Evolutionary conservation across 2,113 vertebrate genomes (phyloP).

Genomic region (Percopsis transmontana): DNA sequence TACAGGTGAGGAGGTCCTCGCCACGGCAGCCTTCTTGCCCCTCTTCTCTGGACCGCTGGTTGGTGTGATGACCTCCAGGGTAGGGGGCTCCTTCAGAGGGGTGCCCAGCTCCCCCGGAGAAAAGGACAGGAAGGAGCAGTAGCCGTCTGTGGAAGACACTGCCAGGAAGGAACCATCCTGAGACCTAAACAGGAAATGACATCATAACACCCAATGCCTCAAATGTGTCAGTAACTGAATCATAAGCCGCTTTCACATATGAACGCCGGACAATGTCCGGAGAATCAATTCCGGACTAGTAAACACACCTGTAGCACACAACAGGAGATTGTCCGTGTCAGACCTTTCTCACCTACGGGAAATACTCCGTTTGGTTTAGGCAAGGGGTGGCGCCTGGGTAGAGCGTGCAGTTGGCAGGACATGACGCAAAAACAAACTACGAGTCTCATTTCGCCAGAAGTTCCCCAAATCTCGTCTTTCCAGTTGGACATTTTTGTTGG

Average conservation of each 20-base stretch:
- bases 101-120: conserved; percentile 87
- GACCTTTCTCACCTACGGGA: too few species aligned
- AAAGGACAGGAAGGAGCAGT: conserved; percentile 96
- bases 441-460: too few species aligned
- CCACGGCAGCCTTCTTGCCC: conserved; percentile 74
- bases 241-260: background rate
- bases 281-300: background rate
- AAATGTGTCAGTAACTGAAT: background rate
- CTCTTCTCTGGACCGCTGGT: conserved; percentile 83
- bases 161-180: conserved; percentile 90
- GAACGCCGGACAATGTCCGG: too few species aligned
- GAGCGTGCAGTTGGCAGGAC: too few species aligned
- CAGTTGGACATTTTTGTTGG: too few species aligned
- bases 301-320: too few species aligned
- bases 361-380: too few species aligned
- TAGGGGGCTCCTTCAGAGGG: conserved; percentile 87
- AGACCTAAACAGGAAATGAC: conserved; percentile 79
- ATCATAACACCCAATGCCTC: background rate
- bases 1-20: conserved; percentile 62
- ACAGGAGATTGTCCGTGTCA: too few species aligned
- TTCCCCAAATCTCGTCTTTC: too few species aligned
- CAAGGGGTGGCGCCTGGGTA: too few species aligned
- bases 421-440: too few species aligned
- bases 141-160: conserved; percentile 95
- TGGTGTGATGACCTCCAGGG: conserved; percentile 75